Evolutionary conservation across 2,888 invertebrate genomes (phyloP), one percentile per base, ranked within the genome.

Genomic region (Zhuqinia jingwanae): DNA sequence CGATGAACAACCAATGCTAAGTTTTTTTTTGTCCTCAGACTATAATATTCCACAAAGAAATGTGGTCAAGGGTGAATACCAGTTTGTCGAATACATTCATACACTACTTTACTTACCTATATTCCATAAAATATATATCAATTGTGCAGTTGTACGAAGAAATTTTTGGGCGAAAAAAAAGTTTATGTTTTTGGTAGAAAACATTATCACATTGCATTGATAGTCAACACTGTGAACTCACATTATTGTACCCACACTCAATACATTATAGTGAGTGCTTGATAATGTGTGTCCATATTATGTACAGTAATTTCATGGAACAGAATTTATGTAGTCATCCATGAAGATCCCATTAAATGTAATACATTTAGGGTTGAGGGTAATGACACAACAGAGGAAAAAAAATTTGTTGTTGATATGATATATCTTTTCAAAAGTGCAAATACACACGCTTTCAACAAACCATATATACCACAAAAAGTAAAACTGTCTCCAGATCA

Each of bases 61-160:
- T 65, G 76, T 83, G 83, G 83, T 83, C 83, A 83, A 83, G 83
- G 83, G 83, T 83, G 83, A 83, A 76, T 83, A 83, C 83, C 76
- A 56, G 76, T 83, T 76, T 83, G 76, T 58, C 15, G 2, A 25
- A 42, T n/a, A 60, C 6, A 25, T 58, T 6, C 58, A 58, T 58
- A 58, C 20, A 15, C 10, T n/a, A n/a, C n/a, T n/a, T n/a, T n/a
- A n/a, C n/a, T n/a, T n/a, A 27, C 30, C 10, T 63, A 30, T 63
- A 20, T 6, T 20, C 8, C 17, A 22, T 58, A 58, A 25, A 3
- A 58, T 25, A 20, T 25, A 25, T 25, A n/a, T n/a, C n/a, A n/a
- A n/a, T n/a, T n/a, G n/a, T n/a, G n/a, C n/a, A n/a, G n/a, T n/a
- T n/a, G n/a, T n/a, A n/a, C n/a, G n/a, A n/a, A n/a, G n/a, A n/a